A percentile compares a stretch with the other conserved stretches of the same genome.
These are phyloP conservation scores for Cephus nigrinus DNA, from an alignment of 2,888 invertebrate genomes.

Conservation along the genomic window DNA sequence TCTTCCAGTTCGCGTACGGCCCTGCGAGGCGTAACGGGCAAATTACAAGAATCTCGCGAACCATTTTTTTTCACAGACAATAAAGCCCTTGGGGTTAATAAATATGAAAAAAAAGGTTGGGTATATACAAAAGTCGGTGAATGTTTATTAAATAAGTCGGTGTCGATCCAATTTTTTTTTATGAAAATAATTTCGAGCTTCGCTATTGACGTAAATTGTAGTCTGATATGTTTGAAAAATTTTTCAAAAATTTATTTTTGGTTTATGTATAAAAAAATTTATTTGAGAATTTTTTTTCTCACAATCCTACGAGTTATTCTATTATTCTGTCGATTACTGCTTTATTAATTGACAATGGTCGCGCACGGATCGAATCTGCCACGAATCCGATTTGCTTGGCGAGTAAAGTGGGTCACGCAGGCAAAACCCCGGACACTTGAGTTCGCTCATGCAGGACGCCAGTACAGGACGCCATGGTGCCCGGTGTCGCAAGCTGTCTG, in stretches of 20 bases:
- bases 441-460: constrained; percentile 60
- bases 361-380: constrained; percentile 1
- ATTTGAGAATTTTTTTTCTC: too few species aligned
- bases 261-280: too few species aligned
- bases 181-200: too few species aligned
- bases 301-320: too few species aligned
- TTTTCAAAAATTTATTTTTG: too few species aligned
- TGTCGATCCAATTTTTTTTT: too few species aligned
- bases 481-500: constrained; percentile 59
- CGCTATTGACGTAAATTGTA: too few species aligned
- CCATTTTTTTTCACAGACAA: constrained; percentile 57
- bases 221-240: too few species aligned
- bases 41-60: constrained; percentile 68
- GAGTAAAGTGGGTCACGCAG: constrained; percentile 52
- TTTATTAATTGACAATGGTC: background rate
- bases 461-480: constrained; percentile 16
- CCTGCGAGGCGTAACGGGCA: constrained; percentile 41
- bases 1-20: constrained; percentile 31
- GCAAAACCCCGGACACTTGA: constrained; percentile 52
- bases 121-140: too few species aligned
- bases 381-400: background rate
- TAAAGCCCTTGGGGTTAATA: too few species aligned
- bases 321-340: background rate
- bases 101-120: too few species aligned
- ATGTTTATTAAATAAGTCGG: too few species aligned